Conservation (phyloP, 2,888 invertebrate genomes). For the Polyommatus icarus region DNA sequence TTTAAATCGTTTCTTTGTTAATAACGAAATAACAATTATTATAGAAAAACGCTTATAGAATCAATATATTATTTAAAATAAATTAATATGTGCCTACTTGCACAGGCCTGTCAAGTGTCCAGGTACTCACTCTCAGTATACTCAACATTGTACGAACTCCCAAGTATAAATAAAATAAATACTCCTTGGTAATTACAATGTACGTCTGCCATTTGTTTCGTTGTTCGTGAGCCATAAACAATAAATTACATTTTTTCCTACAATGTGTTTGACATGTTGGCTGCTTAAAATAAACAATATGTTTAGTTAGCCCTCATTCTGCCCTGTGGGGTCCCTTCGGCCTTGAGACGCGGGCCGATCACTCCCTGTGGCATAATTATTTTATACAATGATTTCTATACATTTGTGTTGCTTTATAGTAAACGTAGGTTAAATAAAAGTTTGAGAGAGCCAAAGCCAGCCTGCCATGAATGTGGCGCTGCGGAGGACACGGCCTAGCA, state of each 20-base stretch:
- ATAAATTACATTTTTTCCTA: background rate
- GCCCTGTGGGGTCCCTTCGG: conserved; percentile 34
- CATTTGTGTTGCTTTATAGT: conserved; percentile 9
- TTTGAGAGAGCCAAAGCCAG: too few species aligned
- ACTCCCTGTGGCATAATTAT: conserved; percentile 42
- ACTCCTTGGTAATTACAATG: background rate
- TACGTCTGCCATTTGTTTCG: conserved; percentile 38
- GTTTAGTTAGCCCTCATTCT: conserved; percentile 17
- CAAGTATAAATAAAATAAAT: background rate
- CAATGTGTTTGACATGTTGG: conserved; percentile 13
- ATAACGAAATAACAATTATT: too few species aligned
- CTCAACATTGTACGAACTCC: background rate
- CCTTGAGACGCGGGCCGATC: conserved; percentile 40
- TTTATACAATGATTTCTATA: conserved; percentile 39
- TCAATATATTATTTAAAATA: too few species aligned
- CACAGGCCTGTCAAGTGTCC: too few species aligned
- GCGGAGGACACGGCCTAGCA: too few species aligned
- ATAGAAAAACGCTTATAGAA: too few species aligned
- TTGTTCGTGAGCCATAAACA: background rate
- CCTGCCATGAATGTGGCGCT: too few species aligned
- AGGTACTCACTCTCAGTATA: background rate
- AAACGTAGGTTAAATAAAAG: background rate
- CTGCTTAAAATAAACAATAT: conserved; percentile 21
- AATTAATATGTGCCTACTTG: too few species aligned
- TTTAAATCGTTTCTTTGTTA: too few species aligned